Evolutionary conservation across 2,797 vertebrate species (phyloP).

Genomic region (Artibeus jamaicensis): DNA sequence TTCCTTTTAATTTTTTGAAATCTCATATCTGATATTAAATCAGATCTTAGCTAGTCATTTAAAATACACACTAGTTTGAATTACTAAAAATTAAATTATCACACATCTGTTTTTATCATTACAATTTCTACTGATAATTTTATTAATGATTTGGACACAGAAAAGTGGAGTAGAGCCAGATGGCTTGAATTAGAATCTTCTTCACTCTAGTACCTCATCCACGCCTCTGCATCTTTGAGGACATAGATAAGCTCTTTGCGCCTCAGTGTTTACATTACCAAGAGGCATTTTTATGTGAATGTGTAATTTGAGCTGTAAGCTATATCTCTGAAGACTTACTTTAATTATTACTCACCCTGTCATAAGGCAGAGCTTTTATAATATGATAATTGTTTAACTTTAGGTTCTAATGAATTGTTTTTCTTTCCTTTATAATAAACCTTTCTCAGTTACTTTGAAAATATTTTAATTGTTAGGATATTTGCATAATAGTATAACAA

Average conservation of each 20-base stretch:
- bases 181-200: neutral
- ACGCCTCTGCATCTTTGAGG: neutral
- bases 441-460: neutral
- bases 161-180: neutral
- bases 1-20: neutral
- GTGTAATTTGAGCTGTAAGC: neutral
- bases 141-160: neutral
- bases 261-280: neutral
- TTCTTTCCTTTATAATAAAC: constrained; percentile 5
- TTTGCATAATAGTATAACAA: constrained; percentile 35
- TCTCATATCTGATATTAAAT: neutral
- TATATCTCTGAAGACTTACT: neutral
- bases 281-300: neutral
- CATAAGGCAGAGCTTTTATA: neutral
- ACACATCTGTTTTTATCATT: neutral
- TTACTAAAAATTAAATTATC: neutral
- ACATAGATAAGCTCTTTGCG: neutral
- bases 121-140: neutral
- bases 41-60: neutral
- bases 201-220: neutral
- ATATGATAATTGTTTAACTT: neutral
- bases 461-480: neutral
- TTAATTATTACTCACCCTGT: neutral
- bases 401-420: neutral
- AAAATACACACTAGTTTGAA: neutral